A percentile compares a stretch with the other conserved stretches of the same genome.
Conservation (phyloP, 2,797 vertebrate species). For the Malacoctenus gilli region DNA sequence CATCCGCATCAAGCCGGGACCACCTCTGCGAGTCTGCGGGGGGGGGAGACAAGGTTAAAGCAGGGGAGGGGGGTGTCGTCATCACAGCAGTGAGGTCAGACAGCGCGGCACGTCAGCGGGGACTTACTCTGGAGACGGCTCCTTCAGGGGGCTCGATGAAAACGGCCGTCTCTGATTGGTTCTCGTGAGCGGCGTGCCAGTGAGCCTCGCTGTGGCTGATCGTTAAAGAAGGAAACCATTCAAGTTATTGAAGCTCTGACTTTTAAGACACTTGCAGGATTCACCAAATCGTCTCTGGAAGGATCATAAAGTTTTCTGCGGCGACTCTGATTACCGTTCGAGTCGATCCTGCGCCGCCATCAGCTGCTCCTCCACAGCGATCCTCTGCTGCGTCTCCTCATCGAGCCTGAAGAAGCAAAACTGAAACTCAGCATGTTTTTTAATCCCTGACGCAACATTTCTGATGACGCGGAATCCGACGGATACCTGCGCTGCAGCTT, state of each 20-base stretch:
- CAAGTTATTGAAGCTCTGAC: too few relatives aligned
- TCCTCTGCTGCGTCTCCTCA: conserved; percentile 87
- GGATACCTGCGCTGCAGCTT: conserved; percentile 87
- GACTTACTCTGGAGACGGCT: conserved; percentile 83
- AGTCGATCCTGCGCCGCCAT: conserved; percentile 83
- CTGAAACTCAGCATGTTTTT: neutral
- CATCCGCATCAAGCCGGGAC: conserved; percentile 81
- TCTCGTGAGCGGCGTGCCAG: conserved; percentile 76
- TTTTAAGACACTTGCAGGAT: too few relatives aligned
- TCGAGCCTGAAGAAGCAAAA: conserved; percentile 80
- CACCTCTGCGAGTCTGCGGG: conserved; percentile 79
- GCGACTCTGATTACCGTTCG: conserved; percentile 77
- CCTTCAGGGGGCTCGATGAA: conserved; percentile 84
- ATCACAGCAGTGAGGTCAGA: conserved; percentile 22
- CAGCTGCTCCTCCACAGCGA: conserved; percentile 84
- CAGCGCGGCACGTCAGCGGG: neutral
- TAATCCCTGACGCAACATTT: too few relatives aligned
- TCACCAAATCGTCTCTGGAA: too few relatives aligned
- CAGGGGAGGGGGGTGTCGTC: neutral
- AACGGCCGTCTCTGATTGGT: conserved; percentile 82
- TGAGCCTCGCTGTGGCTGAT: conserved; percentile 80
- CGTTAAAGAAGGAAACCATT: too few relatives aligned
- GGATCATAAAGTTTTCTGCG: too few relatives aligned
- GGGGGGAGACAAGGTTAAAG: conserved; percentile 7
- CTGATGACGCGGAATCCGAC: too few relatives aligned